phyloP scores from a whole-genome alignment of 2,888 invertebrate genomes.

The Kuschelorhynchus macadamiae region DNA sequence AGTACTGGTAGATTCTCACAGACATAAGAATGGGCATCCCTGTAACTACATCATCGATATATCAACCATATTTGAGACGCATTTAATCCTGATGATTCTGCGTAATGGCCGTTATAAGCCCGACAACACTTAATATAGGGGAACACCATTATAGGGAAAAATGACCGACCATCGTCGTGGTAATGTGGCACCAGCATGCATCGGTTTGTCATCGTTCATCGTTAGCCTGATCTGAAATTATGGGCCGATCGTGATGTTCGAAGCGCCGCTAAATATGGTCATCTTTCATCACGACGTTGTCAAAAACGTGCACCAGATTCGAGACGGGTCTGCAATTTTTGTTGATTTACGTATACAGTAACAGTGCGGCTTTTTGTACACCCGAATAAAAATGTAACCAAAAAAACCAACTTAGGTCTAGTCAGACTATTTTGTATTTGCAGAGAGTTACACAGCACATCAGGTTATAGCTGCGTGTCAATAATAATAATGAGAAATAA shows the following conservation, averaged over 20 bases:
- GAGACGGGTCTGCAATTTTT: not conserved
- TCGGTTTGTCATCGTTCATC: constrained; percentile 49
- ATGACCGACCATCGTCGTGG: constrained; percentile 15
- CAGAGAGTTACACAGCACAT: too few relatives aligned
- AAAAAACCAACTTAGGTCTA: too few relatives aligned
- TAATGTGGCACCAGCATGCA: constrained; percentile 25
- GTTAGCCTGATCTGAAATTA: constrained; percentile 48
- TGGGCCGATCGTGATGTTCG: constrained; percentile 44
- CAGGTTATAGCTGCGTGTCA: too few relatives aligned
- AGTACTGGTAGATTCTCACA: too few relatives aligned
- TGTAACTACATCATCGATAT: too few relatives aligned
- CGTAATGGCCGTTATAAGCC: constrained; percentile 9
- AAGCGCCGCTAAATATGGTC: constrained; percentile 32
- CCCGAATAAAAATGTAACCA: too few relatives aligned
- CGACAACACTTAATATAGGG: constrained; percentile 13
- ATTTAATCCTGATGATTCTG: not conserved
- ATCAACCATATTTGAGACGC: not conserved
- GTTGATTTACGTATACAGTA: too few relatives aligned
- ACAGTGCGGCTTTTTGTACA: too few relatives aligned
- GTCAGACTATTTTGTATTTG: too few relatives aligned
- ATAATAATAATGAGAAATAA: too few relatives aligned
- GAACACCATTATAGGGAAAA: constrained; percentile 19
- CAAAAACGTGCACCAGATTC: constrained; percentile 28
- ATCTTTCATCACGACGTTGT: constrained; percentile 36
- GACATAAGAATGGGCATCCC: too few relatives aligned